phyloP scores from a whole-genome alignment of 2,888 invertebrate genomes.

The Parnassius orleans region DNA sequence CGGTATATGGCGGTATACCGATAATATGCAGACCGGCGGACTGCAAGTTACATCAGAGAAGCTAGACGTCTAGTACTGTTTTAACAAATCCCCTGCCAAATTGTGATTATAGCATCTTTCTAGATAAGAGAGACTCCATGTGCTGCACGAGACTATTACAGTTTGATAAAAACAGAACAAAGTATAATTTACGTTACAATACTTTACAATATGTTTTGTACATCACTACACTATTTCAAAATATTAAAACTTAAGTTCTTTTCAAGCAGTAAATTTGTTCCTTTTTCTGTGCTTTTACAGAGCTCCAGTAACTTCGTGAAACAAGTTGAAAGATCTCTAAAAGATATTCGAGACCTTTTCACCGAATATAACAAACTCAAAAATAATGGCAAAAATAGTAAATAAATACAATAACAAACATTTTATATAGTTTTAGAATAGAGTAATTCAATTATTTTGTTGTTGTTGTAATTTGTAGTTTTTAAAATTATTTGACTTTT shows the following conservation, averaged over 20 bases:
- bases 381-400: constrained; percentile 45
- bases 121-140: no score
- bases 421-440: constrained; percentile 33
- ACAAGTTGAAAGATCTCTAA: constrained; percentile 85
- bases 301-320: constrained; percentile 89
- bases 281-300: constrained; percentile 70
- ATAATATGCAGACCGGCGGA: no score
- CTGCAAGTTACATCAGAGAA: no score
- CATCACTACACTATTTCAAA: neutral
- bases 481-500: constrained; percentile 28
- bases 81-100: no score
- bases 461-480: constrained; percentile 46
- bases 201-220: neutral
- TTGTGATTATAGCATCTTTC: no score
- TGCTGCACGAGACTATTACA: no score
- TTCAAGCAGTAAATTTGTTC: constrained; percentile 31
- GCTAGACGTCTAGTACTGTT: no score
- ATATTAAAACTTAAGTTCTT: neutral
- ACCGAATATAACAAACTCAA: constrained; percentile 77
- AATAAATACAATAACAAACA: constrained; percentile 37
- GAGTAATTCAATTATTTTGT: constrained; percentile 33
- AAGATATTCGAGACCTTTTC: constrained; percentile 86
- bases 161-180: no score
- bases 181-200: no score
- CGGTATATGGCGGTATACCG: no score